phyloP scores from a whole-genome alignment of 2,113 vertebrate species.

The Otolemur garnettii region DNA sequence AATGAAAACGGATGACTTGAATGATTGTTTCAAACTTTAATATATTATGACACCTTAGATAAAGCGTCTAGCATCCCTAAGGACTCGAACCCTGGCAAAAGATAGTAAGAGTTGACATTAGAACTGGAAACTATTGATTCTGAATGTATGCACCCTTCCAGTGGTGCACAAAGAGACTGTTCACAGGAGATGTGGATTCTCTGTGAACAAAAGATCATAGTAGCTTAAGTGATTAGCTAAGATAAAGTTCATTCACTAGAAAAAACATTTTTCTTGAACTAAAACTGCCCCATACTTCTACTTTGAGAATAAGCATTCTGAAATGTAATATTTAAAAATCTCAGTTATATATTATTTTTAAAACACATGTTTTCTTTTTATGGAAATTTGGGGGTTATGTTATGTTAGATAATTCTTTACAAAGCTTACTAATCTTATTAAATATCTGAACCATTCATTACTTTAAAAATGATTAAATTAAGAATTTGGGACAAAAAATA shows the following conservation, averaged over 20 bases:
- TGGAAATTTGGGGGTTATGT: background rate
- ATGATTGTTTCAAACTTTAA: background rate
- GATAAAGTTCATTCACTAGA: background rate
- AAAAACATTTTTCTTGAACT: conserved; percentile 24
- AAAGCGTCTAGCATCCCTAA: background rate
- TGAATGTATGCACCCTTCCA: background rate
- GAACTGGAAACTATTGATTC: background rate
- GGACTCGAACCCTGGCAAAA: background rate
- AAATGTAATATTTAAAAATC: background rate
- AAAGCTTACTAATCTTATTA: conserved; percentile 7
- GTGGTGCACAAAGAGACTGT: background rate
- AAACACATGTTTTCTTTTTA: background rate
- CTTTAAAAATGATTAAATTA: conserved; percentile 33
- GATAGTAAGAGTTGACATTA: background rate
- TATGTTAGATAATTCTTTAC: background rate
- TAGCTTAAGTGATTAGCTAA: background rate
- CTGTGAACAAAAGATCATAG: background rate
- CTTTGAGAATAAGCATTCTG: background rate
- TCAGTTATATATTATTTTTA: background rate
- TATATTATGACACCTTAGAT: background rate
- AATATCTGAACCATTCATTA: background rate
- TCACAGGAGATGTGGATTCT: background rate
- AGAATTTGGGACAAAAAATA: background rate
- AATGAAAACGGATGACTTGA: background rate
- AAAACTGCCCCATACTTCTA: background rate